Evolutionary conservation across 1,140 invertebrate species (phyloP).

Genomic region (Centruroides sculpturatus): DNA sequence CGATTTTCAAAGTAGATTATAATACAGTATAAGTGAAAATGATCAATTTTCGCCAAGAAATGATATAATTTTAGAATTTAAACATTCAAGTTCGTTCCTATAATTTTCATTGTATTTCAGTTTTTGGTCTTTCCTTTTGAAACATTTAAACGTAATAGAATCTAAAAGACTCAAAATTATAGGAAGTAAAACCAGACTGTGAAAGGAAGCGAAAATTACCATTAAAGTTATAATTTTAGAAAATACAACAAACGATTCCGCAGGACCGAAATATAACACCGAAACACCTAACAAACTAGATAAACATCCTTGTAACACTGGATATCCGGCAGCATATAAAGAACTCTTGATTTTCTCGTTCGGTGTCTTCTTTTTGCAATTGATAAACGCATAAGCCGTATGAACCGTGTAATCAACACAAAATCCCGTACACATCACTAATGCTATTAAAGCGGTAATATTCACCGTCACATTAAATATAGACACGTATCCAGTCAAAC

Average conservation of each 20-base stretch:
- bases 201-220: conserved; percentile 82
- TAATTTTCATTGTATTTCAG: too few relatives aligned
- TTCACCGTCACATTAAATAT: conserved; percentile 88
- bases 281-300: conserved; percentile 83
- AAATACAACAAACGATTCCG: conserved; percentile 92
- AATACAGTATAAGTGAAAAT: too few relatives aligned
- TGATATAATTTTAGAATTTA: too few relatives aligned
- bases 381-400: conserved; percentile 92
- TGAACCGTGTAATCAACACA: conserved; percentile 94
- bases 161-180: conserved; percentile 60
- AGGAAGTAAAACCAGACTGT: conserved; percentile 78
- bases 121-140: too few relatives aligned
- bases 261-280: conserved; percentile 70
- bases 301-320: conserved; percentile 81
- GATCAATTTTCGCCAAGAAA: too few relatives aligned
- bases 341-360: conserved; percentile 66
- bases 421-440: conserved; percentile 97
- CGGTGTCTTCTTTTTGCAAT: conserved; percentile 36
- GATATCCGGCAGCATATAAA: conserved; percentile 73
- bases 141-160: too few relatives aligned
- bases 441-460: conserved; percentile 94
- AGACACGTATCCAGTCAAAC: conserved; percentile 90
- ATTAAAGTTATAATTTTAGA: conserved; percentile 96
- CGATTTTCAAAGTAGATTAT: too few relatives aligned
- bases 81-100: too few relatives aligned